A percentile compares a stretch with the other conserved stretches of the same genome.
Conservation (phyloP, 2,888 invertebrate genomes). For the Rhopalosiphum nymphaeae region DNA sequence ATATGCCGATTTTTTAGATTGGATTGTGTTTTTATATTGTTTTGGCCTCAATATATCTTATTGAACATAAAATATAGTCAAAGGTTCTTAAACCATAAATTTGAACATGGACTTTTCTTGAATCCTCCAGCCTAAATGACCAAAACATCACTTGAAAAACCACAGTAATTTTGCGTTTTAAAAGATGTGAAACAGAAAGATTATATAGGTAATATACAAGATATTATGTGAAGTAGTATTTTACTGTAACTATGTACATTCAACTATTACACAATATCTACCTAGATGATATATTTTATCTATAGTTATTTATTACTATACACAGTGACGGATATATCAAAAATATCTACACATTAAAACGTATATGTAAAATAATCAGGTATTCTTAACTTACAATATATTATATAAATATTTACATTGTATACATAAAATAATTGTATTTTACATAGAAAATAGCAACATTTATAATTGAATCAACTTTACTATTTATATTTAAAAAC, state of each 20-base stretch:
- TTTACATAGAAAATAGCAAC: not conserved
- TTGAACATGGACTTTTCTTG: not conserved
- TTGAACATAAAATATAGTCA: not conserved
- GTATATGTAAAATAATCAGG: not conserved
- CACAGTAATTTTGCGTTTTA: not conserved
- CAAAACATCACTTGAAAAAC: not conserved
- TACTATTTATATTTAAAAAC: not conserved
- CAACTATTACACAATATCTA: not conserved
- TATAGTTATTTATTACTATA: not conserved
- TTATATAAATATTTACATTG: not conserved
- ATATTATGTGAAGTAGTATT: too few relatives aligned
- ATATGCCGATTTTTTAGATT: constrained; percentile 17
- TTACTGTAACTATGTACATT: too few relatives aligned
- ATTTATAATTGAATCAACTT: not conserved
- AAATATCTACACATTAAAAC: too few relatives aligned
- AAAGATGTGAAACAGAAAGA: not conserved
- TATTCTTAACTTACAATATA: not conserved
- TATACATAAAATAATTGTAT: not conserved
- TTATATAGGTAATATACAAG: not conserved
- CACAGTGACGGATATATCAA: not conserved
- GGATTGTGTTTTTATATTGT: constrained; percentile 29
- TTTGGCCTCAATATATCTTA: constrained; percentile 33
- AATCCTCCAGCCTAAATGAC: not conserved
- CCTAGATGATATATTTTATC: not conserved
- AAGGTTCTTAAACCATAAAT: not conserved